Evolutionary conservation across 1,140 invertebrate genomes (phyloP).

Genomic region (Melipona quadrifasciata): DNA sequence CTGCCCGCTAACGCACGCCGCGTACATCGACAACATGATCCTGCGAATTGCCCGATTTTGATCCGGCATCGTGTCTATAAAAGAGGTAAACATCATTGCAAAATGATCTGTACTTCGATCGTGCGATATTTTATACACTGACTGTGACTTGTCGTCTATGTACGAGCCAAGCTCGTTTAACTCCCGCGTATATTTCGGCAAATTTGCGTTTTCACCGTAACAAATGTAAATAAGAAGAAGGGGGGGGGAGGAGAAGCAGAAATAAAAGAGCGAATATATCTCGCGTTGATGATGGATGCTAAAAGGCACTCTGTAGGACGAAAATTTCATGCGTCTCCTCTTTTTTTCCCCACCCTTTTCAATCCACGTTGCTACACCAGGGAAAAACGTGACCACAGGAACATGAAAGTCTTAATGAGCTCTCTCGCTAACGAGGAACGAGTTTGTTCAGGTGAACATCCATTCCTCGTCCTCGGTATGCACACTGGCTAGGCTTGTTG

Average conservation of each 20-base stretch:
- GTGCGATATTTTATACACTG: neutral
- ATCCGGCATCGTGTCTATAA: neutral
- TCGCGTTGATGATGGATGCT: conserved; percentile 8
- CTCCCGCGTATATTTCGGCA: neutral
- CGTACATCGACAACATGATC: conserved; percentile 1
- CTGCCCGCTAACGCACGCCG: neutral
- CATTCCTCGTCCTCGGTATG: neutral
- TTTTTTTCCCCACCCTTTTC: neutral
- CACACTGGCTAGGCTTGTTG: conserved; percentile 6
- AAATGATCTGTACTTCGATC: neutral
- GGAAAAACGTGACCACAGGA: conserved; percentile 43
- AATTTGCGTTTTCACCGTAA: neutral
- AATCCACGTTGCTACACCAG: conserved; percentile 30
- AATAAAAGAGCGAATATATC: neutral
- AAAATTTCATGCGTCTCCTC: neutral
- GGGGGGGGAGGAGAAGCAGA: no score
- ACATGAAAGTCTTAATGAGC: conserved; percentile 49
- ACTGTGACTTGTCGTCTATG: neutral
- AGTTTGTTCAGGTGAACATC: conserved; percentile 43
- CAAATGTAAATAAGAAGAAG: neutral
- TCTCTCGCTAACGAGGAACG: conserved; percentile 36
- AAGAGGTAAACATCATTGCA: neutral
- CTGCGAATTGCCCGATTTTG: conserved; percentile 14
- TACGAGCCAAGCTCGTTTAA: neutral
- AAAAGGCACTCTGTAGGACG: neutral